phyloP scores from a whole-genome alignment of 35 echinoderm and acorn worm species.

The Amphiura filiformis region DNA sequence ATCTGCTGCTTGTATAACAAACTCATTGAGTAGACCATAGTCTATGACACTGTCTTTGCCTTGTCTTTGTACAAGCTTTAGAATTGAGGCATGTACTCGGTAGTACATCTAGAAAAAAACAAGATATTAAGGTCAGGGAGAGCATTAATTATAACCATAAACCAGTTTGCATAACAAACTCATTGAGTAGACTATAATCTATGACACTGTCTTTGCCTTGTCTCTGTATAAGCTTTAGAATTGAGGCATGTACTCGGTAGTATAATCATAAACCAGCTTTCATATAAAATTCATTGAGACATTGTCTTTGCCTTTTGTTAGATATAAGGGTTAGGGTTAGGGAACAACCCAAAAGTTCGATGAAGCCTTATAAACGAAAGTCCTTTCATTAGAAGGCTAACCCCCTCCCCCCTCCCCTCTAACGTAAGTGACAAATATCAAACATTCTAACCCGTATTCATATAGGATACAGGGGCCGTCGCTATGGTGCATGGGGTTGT shows the following conservation, averaged over 20 bases:
- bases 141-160: no score
- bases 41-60: constrained; percentile 14
- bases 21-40: constrained; percentile 44
- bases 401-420: no score
- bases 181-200: constrained; percentile 44
- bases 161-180: constrained; percentile 46
- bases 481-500: no score
- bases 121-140: no score
- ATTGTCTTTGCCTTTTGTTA: constrained; percentile 8
- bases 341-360: no score
- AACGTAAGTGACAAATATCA: no score
- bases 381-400: no score
- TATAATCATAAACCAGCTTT: no score
- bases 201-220: constrained; percentile 5
- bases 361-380: no score
- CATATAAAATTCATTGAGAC: constrained; percentile 44
- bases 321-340: constrained; percentile 71
- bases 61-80: constrained; percentile 65
- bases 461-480: no score
- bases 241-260: constrained; percentile 81
- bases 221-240: constrained; percentile 73
- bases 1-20: constrained; percentile 42
- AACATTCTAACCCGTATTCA: no score
- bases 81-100: constrained; percentile 78
- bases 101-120: constrained; percentile 79